phyloP scores from a whole-genome alignment of 1,140 invertebrate genomes.

The Diorhabda sublineata region DNA sequence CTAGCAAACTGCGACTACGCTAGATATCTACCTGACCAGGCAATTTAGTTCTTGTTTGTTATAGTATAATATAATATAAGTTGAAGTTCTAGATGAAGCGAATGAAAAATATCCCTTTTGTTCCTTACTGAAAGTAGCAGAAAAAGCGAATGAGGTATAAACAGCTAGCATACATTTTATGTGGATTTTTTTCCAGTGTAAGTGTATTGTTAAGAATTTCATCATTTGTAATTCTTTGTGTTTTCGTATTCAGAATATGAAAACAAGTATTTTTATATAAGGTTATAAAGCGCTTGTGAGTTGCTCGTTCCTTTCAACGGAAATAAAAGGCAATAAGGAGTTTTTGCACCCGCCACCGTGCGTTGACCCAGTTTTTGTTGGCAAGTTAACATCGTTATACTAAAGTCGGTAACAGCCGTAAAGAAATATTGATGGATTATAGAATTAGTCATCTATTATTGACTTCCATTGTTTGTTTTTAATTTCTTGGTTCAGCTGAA shows the following conservation, averaged over 20 bases:
- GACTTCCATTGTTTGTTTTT: slow-evolving; percentile 1
- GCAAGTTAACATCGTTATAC: slow-evolving; percentile 11
- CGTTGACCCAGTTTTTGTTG: background rate
- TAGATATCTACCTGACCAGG: too few species aligned
- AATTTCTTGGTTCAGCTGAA: background rate
- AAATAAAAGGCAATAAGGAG: slow-evolving; percentile 1
- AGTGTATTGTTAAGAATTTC: background rate
- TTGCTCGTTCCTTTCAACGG: background rate
- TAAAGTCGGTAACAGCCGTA: slow-evolving; percentile 5
- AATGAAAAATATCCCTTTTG: too few species aligned
- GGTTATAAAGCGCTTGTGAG: background rate
- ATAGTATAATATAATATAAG: too few species aligned
- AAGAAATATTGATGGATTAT: slow-evolving; percentile 14
- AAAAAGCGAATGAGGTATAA: too few species aligned
- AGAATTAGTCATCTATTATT: slow-evolving; percentile 1
- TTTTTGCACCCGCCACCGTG: background rate
- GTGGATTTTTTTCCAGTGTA: background rate
- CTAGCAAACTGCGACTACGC: too few species aligned
- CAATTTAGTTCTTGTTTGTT: too few species aligned
- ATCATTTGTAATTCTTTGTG: background rate
- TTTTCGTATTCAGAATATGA: background rate
- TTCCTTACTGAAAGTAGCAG: too few species aligned
- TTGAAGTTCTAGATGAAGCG: too few species aligned
- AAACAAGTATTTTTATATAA: background rate
- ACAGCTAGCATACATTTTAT: too few species aligned